phyloP scores from a whole-genome alignment of 2,113 vertebrate genomes.

The Chlorodrepanis virens region DNA sequence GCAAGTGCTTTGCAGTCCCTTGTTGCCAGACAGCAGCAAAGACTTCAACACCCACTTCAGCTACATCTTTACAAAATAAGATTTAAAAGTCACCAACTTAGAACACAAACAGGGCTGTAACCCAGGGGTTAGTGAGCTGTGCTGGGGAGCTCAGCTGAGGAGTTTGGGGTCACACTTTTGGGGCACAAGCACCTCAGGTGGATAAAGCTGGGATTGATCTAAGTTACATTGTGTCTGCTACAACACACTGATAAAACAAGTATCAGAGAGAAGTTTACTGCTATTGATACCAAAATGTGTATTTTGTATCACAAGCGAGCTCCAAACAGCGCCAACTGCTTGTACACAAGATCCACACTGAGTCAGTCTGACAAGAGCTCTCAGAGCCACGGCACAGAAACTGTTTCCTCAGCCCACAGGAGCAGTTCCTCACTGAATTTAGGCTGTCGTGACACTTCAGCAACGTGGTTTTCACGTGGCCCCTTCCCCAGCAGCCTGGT shows the following conservation, averaged over 20 bases:
- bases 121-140: not conserved
- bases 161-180: rapidly evolving
- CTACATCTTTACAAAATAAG: not conserved
- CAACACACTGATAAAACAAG: rapidly evolving
- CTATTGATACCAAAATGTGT: not conserved
- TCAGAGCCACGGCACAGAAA: not conserved
- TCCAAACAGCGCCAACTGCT: not conserved
- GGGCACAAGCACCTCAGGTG: not conserved
- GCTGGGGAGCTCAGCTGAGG: not conserved
- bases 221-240: not conserved
- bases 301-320: not conserved
- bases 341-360: not conserved
- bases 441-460: not conserved
- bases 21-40: not conserved
- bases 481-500: rapidly evolving
- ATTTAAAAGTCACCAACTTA: not conserved
- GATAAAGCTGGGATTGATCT: not conserved
- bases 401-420: not conserved
- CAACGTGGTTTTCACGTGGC: rapidly evolving
- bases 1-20: not conserved
- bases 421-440: not conserved
- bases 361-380: not conserved
- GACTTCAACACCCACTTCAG: not conserved
- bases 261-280: not conserved
- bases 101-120: not conserved